Evolutionary conservation across 2,888 invertebrate species (phyloP), one percentile per base, ranked within the genome.

Genomic region (Rhorus exstirpatorius): DNA sequence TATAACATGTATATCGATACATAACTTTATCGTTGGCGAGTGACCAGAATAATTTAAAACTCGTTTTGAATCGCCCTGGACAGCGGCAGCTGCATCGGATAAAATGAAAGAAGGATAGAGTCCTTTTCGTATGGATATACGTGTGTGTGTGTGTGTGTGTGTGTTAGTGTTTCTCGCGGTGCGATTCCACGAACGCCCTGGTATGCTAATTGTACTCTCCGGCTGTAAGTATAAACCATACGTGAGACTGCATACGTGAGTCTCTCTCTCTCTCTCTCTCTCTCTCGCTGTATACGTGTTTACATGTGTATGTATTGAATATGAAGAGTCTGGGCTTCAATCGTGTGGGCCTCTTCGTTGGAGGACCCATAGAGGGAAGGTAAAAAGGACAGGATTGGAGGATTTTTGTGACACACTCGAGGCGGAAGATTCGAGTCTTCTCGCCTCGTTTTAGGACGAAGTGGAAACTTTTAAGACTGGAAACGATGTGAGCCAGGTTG

Each of bases 191-290:
- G 90, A 90, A 90, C 89, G 87, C 86, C 83, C 89, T 87, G 89
- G 90, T 89, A 89, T 89, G 89, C 88, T 89, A 89, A 89, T 90
- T 89, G 88, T 87, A 79, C 83, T 79, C 83, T 79, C 83, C 79
- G 77, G 78, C 85, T 77, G 68, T 44, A 75, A 79, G 79, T 79
- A 65, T 74, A n/a, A n/a, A n/a, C n/a, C 79, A 82, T 79, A 82
- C 82, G 78, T 77, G 81, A 77, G 77, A 77, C 71, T 26, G 72
- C 77, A 68, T 81, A 77, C 77, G 77, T 63, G 79, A 74, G 67
- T 74, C 26, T 70, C 70, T 61, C 58, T 51, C 46, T 49, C 68
- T 21, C 65, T 31, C 31, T 31, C 6, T 31, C 31, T 31, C 31
- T 31, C 31, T 10, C 61, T 53, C 6, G 31, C 31, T 26, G 31